phyloP scores from a whole-genome alignment of 1,140 invertebrate species.

The Aphidius ervi region DNA sequence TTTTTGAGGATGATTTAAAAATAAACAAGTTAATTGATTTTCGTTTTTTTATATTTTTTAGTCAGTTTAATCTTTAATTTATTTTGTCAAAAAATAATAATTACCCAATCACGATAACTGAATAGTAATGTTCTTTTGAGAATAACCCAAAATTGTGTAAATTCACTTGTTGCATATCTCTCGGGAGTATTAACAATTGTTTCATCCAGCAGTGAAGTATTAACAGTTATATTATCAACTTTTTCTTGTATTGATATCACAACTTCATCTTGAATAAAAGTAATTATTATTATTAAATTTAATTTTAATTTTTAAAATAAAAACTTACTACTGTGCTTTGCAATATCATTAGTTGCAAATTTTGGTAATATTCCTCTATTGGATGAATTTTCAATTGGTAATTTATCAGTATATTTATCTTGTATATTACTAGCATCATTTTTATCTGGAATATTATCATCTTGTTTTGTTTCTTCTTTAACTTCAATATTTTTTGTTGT shows the following conservation, averaged over 20 bases:
- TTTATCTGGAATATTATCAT: slow-evolving; percentile 48
- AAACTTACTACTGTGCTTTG: slow-evolving; percentile 54
- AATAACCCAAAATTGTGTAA: slow-evolving; percentile 76
- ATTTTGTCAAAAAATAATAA: slow-evolving; percentile 51
- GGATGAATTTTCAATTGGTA: slow-evolving; percentile 33
- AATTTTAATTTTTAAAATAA: too few relatives aligned
- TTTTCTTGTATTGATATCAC: slow-evolving; percentile 60
- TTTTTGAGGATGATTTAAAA: too few relatives aligned
- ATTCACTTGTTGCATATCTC: slow-evolving; percentile 73
- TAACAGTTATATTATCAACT: slow-evolving; percentile 60
- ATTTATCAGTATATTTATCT: slow-evolving; percentile 55
- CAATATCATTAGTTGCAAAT: slow-evolving; percentile 65
- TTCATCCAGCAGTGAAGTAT: slow-evolving; percentile 62
- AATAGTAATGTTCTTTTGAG: slow-evolving; percentile 74
- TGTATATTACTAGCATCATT: slow-evolving; percentile 53
- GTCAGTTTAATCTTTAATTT: slow-evolving; percentile 5
- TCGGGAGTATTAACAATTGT: slow-evolving; percentile 57
- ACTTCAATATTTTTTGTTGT: slow-evolving; percentile 39
- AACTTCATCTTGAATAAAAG: slow-evolving; percentile 47
- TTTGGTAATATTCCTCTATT: slow-evolving; percentile 50
- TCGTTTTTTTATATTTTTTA: slow-evolving; percentile 38
- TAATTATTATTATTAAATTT: too few relatives aligned
- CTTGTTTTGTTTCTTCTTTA: slow-evolving; percentile 34
- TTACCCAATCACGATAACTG: slow-evolving; percentile 69
- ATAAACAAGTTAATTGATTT: too few relatives aligned